Conservation (phyloP, 2,888 invertebrate species). For the Piscicola geometra region DNA sequence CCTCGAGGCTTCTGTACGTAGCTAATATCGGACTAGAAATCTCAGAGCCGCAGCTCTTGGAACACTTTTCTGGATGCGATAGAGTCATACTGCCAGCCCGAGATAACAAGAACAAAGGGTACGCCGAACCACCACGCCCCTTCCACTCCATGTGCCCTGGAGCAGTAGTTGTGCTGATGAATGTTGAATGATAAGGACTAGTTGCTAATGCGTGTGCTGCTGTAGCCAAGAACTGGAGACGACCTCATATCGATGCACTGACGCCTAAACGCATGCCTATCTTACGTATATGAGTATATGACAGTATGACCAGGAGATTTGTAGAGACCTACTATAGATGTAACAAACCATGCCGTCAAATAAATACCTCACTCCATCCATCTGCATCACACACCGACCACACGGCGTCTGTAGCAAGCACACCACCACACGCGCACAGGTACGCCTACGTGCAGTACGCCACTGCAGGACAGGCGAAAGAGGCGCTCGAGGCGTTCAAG, state of each 20-base stretch:
- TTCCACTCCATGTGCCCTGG: not conserved
- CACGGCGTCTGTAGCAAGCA: no score
- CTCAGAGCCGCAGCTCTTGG: slow-evolving; percentile 26
- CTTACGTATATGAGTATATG: not conserved
- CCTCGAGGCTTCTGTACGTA: slow-evolving; percentile 32
- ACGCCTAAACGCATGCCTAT: not conserved
- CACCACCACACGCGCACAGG: slow-evolving; percentile 14
- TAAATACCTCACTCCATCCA: no score
- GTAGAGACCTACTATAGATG: no score
- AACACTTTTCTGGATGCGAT: slow-evolving; percentile 22
- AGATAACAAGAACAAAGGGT: slow-evolving; percentile 14
- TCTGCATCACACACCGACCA: not conserved
- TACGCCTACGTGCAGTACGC: slow-evolving; percentile 36
- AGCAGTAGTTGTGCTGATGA: slow-evolving; percentile 1
- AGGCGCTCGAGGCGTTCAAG: slow-evolving; percentile 25
- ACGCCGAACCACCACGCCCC: not conserved
- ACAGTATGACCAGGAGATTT: not conserved
- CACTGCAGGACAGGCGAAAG: slow-evolving; percentile 27
- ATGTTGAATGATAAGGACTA: not conserved
- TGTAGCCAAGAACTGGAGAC: no score
- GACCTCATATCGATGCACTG: no score
- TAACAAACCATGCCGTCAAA: no score
- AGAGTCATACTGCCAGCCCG: slow-evolving; percentile 32
- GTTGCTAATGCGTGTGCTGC: no score
- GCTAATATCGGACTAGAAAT: slow-evolving; percentile 31